These are phyloP conservation scores for Crotalus tigris DNA, from an alignment of 2,113 vertebrate species.

Conservation along the genomic window DNA sequence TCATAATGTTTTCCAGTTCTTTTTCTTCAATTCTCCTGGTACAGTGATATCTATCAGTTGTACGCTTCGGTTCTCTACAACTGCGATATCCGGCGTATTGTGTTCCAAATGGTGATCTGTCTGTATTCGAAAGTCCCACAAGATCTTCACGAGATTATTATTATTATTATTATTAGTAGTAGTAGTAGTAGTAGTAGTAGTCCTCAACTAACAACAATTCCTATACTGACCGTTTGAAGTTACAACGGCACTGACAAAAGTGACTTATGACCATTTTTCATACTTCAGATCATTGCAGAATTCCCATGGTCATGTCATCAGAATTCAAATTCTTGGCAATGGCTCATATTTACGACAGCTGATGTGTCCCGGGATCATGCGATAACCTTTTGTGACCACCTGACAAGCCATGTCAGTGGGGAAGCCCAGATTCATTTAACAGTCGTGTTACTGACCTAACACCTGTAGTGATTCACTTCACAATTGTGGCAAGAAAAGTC, in stretches of 20 bases:
- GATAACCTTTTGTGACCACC: background rate
- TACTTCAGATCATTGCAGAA: background rate
- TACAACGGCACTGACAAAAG: no score
- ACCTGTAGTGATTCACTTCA: background rate
- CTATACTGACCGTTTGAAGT: no score
- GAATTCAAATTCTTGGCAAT: background rate
- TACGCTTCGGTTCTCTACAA: no score
- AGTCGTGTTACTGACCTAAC: background rate
- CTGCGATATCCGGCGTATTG: no score
- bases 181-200: background rate
- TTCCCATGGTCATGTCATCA: background rate
- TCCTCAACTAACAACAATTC: background rate
- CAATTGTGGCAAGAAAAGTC: background rate
- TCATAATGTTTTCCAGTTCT: no score
- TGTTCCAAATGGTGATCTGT: no score
- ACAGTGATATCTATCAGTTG: no score
- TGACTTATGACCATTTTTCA: no score
- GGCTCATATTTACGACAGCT: background rate
- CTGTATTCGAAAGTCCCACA: no score
- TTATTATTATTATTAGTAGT: no score
- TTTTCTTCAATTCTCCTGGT: no score
- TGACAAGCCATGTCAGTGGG: background rate
- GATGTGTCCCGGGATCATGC: background rate
- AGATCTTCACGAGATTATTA: no score
- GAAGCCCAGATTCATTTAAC: background rate